Base-by-base conservation (phyloP, 2,797 vertebrate species). In the Catamblyrhynchus diadema region DNA sequence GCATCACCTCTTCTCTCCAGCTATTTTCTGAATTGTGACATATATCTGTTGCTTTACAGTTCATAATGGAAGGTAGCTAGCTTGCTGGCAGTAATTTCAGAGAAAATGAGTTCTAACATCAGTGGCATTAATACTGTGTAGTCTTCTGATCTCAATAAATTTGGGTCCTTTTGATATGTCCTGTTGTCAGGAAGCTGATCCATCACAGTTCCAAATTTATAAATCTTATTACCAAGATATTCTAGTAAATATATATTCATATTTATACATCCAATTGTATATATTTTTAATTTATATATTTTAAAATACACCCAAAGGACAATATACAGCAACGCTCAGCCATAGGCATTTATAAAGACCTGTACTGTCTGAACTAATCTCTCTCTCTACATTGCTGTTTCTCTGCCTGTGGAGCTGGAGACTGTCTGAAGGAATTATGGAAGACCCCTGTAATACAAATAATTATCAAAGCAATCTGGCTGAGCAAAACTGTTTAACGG, bases 401-500 rank as follows among this genome's bases (percentile, higher is more conserved):
- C 37, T 90, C 83, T 83, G 59, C 70, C 94, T 87, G 70, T 66
- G 25, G 57, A 78, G 61, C 71, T 81, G 88, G 41, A 97, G 74
- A 51, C 66, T 77, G 84, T 94, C 96, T 94, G 95, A 95, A 89
- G 81, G 84, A 95, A 81, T 84, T 94, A 95, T 81, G 33, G 93
- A 90, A 96, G 86, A 80, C 39, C 37, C 65, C 60, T 3, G 3
- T 89, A 96, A 95, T 67, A 96, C 54, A 95, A 96, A 96, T 91
- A 97, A 96, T 96, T 96, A 97, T 96, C 96, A 94, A 96, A 97
- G 90, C 85, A 97, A 95, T 91, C 88, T 96, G 90, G 86, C 81
- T 94, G 90, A 95, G 71, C 74, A 94, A 94, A 96, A 92, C 91
- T 96, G 28, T 89, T 91, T 96, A 97, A 97, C 70, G 93, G 86